These are phyloP conservation scores for Scomber scombrus DNA, from an alignment of 2,113 vertebrate species.

Conservation along the genomic window DNA sequence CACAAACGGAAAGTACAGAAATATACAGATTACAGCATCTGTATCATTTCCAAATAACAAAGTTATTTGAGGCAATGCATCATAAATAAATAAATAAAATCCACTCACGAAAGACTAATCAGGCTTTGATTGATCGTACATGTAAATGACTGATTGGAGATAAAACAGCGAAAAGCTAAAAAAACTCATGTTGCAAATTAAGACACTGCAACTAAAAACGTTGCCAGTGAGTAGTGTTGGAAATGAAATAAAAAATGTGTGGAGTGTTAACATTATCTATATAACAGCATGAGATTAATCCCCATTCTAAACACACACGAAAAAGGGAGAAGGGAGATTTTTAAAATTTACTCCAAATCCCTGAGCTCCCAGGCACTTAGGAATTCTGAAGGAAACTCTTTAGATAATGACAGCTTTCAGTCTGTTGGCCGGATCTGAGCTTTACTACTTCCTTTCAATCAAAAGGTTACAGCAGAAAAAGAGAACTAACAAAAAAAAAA, in stretches of 20 bases:
- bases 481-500: not conserved
- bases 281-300: not conserved
- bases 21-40: constrained; percentile 20
- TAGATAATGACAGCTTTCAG: constrained; percentile 27
- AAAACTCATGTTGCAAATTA: constrained; percentile 9
- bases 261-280: constrained; percentile 16
- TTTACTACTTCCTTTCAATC: constrained; percentile 2
- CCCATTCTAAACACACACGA: constrained; percentile 12
- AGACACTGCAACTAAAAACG: constrained; percentile 38
- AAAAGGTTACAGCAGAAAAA: constrained; percentile 31
- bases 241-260: constrained; percentile 3
- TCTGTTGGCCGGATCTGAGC: constrained; percentile 2
- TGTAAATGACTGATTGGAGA: constrained; percentile 12
- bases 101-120: constrained; percentile 12
- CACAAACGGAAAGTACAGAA: constrained; percentile 15
- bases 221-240: constrained; percentile 25
- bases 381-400: constrained; percentile 38
- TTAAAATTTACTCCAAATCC: constrained; percentile 57
- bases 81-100: constrained; percentile 75
- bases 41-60: constrained; percentile 29
- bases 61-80: constrained; percentile 8
- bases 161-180: not conserved
- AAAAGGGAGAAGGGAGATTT: constrained; percentile 50
- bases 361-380: constrained; percentile 81
- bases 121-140: constrained; percentile 9